Evolutionary conservation across 2,113 vertebrate genomes (phyloP).

Genomic region (Pangasianodon gigas): DNA sequence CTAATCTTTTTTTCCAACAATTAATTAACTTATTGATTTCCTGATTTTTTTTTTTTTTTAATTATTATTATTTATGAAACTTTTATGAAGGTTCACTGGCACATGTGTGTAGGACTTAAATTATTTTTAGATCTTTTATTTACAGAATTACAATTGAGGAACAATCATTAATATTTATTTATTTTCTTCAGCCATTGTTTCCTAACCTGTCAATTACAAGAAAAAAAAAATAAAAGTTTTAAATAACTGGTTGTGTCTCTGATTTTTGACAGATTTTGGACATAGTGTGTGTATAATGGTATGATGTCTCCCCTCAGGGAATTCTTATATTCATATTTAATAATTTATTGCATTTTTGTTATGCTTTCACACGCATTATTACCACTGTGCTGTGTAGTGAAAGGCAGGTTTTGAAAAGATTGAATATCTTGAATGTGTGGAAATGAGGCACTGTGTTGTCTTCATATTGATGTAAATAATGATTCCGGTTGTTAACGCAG

Average conservation of each 20-base stretch:
- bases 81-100: constrained; percentile 66
- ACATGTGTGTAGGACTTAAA: constrained; percentile 67
- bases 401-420: neutral
- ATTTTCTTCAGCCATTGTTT: constrained; percentile 79
- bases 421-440: neutral
- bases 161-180: constrained; percentile 74
- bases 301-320: neutral
- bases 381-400: neutral
- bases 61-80: constrained; percentile 8
- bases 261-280: neutral
- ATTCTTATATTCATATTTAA: neutral
- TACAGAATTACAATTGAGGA: constrained; percentile 69
- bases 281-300: neutral
- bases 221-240: constrained; percentile 80
- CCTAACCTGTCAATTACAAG: constrained; percentile 76
- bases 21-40: constrained; percentile 58
- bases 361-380: neutral
- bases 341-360: neutral
- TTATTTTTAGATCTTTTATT: constrained; percentile 79
- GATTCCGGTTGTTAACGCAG: neutral
- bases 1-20: constrained; percentile 67
- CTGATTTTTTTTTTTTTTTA: constrained; percentile 56
- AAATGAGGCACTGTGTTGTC: neutral
- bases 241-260: constrained; percentile 60
- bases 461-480: neutral